Evolutionary conservation across 2,888 invertebrate genomes (phyloP), one percentile per base, ranked within the genome.

Genomic region (Temnothorax ravouxi): DNA sequence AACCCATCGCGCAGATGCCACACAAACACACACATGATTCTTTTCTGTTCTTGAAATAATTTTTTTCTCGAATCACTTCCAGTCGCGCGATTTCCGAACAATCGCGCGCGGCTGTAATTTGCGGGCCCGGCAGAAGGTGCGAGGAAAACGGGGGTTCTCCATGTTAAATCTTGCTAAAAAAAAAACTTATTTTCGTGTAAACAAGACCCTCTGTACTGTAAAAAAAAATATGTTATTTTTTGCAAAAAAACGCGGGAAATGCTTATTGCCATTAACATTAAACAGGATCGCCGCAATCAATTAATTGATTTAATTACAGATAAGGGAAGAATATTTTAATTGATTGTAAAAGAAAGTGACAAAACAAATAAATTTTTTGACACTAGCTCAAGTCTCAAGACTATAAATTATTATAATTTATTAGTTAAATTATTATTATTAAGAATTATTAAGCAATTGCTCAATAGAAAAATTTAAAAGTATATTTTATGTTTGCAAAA

Each of bases 71-170:
- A 91, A 90, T 91, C 88, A 90, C 85, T 92, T 92, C 90, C 93
- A 90, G 88, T 47, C 86, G 86, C 87, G 79, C 88, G 90, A 92
- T 85, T 91, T 88, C 15, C 83, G 85, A 92, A 93, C 90, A 92
- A 92, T 92, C 84, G 85, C 34, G 61, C 50, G n/a, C 83, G 85
- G 89, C 83, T 91, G 91, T 91, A 93, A 92, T 92, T 93, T 91
- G 86, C 67, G 67, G 75, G 50, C 41, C 61, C 21, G 29, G n/a
- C 41, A 47, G 25, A 29, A 72, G 66, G 86, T 72, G 84, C 13
- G 34, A 64, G 75, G 62, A 82, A 87, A 90, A 79, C 52, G 71
- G n/a, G 85, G 85, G 61, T 52, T 52, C 8, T 9, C 4, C 11
- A 52, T 81, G 59, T 69, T 59, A 6, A 67, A 61, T 64, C 25